Evolutionary conservation across 2,888 invertebrate genomes (phyloP), one percentile per base, ranked within the genome.

Genomic region (Agonopterix arenella): DNA sequence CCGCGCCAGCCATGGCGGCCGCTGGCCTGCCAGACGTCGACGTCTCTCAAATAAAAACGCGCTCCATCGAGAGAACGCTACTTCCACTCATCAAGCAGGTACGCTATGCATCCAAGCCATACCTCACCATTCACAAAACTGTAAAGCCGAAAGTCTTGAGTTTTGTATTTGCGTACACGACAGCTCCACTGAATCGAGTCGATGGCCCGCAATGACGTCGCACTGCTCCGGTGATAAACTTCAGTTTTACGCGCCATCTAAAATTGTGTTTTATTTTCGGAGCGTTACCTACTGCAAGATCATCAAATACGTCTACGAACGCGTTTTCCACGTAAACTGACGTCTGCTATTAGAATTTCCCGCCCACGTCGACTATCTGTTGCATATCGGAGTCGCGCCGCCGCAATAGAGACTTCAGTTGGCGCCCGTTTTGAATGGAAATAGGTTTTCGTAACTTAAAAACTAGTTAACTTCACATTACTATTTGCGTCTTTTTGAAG

Each of bases 41-140:
- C 76, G 78, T 90, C 73, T 81, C 96, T 84, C 96, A 96, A 91
- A 97, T 97, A 81, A 95, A 95, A 90, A 97, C 97, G 73, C 95
- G 95, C 92, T 97, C 97, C 88, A 95, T 97, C 89, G 97, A 97
- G 91, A 95, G 95, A 90, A 97, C 97, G 68, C 93, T 97, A 72
- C 94, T 97, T 79, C 97, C 97, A 69, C 93, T 97, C 84, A 95
- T 97, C 76, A 96, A 96, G 88, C 97, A 97, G 96, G 97, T 97
- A 93, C 69, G 83, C 70, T 62, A 61, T 54, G 58, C 58, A 64
- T 68, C 64, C 70, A 69, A 70, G 68, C 62, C 56, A 58, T 58
- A 53, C 53, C 54, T 51, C 50, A 56, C 52, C 56, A 53, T 55
- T 52, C 57, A 58, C 45, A 16, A 57, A 47, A 50, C 50, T 40